phyloP scores from a whole-genome alignment of 2,113 vertebrate genomes.

The Todiramphus chloris region DNA sequence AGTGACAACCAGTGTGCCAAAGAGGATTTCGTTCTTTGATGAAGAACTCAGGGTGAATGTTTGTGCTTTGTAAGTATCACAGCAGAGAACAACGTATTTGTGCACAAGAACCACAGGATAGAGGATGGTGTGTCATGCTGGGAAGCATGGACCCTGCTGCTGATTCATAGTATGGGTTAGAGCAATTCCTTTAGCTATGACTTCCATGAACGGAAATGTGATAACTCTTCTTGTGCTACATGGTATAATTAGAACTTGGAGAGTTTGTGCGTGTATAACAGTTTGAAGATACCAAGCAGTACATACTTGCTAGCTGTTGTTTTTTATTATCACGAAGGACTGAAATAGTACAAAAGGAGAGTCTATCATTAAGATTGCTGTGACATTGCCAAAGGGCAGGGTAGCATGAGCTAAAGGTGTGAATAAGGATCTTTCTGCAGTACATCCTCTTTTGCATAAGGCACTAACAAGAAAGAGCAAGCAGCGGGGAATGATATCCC shows the following conservation, averaged over 20 bases:
- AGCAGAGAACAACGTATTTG: neutral
- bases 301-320: neutral
- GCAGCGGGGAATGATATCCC: neutral
- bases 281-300: neutral
- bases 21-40: slow-evolving; percentile 65
- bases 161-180: neutral
- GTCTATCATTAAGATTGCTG: neutral
- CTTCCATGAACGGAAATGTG: neutral
- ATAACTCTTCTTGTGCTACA: neutral
- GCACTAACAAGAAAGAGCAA: neutral
- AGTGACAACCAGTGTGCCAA: slow-evolving; percentile 31
- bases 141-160: neutral
- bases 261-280: neutral
- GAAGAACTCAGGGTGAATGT: slow-evolving; percentile 43
- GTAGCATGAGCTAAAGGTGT: neutral
- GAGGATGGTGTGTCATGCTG: neutral
- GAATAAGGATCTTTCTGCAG: neutral
- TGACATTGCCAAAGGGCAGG: neutral
- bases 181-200: neutral
- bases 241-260: neutral
- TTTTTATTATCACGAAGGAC: neutral
- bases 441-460: neutral
- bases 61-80: slow-evolving; percentile 70
- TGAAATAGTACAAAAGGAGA: neutral
- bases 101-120: neutral